Evolutionary conservation across 1,140 invertebrate genomes (phyloP), one percentile per base, ranked within the genome.

Genomic region (Piezodorus guildinii): DNA sequence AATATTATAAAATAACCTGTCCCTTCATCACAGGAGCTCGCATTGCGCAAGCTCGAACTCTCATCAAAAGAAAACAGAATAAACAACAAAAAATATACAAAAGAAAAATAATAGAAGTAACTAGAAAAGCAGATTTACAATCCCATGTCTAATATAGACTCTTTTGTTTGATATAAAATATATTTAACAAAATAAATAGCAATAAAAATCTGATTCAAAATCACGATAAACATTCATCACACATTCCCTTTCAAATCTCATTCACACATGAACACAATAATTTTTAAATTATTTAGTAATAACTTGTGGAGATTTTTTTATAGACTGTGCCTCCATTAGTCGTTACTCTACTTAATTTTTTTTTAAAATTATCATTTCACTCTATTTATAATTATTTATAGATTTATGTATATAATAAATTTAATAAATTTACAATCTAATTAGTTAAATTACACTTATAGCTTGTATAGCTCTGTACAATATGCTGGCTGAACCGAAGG

Each of bases 291-390:
- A 52, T 19, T 39, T 39, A 62, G 27, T 43, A 54, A 63, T 25
- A 64, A 64, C 23, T 58, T 64, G 56, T 34, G 56, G 64, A 65
- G 64, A 60, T 23, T 58, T 39, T 27, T 65, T 65, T 65, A 61
- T 44, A 62, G 65, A 66, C 65, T 66, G 60, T 66, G 60, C 65
- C 65, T 66, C 65, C 60, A 60, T 58, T 66, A 63, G 62, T 63
- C 62, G 27, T 45, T 60, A 60, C 46, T 21, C 9, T 49, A 30
- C 56, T 52, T 16, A 21, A 8, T 44, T 17, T 43, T n/a, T 58
- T 58, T 39, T 19, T 30, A 25, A 51, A 21, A 52, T 34, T 39
- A 60, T 39, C 39, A 34, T n/a, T 34, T 34, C 59, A 30, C 16
- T 60, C 27, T 39, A 60, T 60, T 60, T 39, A 39, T 39, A 39